These are phyloP conservation scores for Endotricha flammealis DNA, from an alignment of 2,888 invertebrate genomes.

Conservation along the genomic window DNA sequence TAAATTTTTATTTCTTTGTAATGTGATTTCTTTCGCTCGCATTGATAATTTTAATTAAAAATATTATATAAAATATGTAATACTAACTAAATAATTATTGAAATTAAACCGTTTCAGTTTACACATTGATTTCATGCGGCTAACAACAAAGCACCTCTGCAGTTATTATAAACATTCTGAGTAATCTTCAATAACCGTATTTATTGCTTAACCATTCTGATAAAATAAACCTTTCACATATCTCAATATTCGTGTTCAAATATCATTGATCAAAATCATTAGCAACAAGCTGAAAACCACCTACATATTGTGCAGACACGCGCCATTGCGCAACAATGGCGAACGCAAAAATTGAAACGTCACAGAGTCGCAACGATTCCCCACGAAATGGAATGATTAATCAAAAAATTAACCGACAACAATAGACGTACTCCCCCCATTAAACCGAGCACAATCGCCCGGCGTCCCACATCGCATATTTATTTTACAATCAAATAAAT, in stretches of 20 bases:
- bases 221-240: slow-evolving; percentile 11
- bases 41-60: too few relatives aligned
- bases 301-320: slow-evolving; percentile 14
- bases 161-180: too few relatives aligned
- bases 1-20: too few relatives aligned
- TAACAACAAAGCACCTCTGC: too few relatives aligned
- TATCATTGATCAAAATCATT: not conserved
- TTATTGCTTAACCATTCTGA: too few relatives aligned
- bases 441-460: slow-evolving; percentile 63
- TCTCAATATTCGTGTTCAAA: too few relatives aligned
- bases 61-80: too few relatives aligned
- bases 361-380: slow-evolving; percentile 56
- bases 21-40: too few relatives aligned
- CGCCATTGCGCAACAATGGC: slow-evolving; percentile 26
- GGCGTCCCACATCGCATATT: slow-evolving; percentile 73
- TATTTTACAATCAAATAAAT: slow-evolving; percentile 79
- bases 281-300: slow-evolving; percentile 4
- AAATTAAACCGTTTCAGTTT: too few relatives aligned
- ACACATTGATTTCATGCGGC: too few relatives aligned
- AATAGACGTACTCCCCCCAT: slow-evolving; percentile 64
- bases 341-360: slow-evolving; percentile 45
- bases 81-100: too few relatives aligned
- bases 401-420: slow-evolving; percentile 77
- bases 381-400: slow-evolving; percentile 66
- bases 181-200: too few relatives aligned